These are phyloP conservation scores for Parazoanthus darwini DNA, from an alignment of 92 coral and sea anemone species.

Conservation along the genomic window DNA sequence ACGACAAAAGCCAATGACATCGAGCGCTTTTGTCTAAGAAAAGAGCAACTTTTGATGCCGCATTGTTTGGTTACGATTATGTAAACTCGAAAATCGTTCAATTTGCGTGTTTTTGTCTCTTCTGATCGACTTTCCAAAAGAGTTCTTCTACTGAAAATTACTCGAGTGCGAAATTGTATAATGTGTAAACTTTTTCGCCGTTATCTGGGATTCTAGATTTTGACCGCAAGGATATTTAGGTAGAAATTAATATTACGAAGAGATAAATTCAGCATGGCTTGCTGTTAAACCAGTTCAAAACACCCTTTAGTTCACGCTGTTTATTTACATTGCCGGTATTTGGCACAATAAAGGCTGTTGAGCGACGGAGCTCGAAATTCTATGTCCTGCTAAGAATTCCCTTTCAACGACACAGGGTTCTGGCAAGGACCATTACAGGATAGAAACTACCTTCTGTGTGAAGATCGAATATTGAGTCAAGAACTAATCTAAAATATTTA, in stretches of 20 bases:
- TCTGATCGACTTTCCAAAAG: conserved; percentile 26
- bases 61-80: conserved; percentile 85
- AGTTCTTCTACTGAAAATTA: conserved; percentile 9
- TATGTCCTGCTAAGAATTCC: conserved; percentile 24
- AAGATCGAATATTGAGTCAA: not conserved
- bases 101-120: conserved; percentile 79
- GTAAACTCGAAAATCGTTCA: conserved; percentile 94
- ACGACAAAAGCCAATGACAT: conserved; percentile 85
- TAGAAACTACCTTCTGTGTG: not conserved
- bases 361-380: conserved; percentile 39
- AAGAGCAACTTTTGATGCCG: conserved; percentile 77
- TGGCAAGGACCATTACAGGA: conserved; percentile 11
- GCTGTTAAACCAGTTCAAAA: conserved; percentile 85
- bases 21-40: conserved; percentile 81
- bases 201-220: not conserved
- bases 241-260: conserved; percentile 33
- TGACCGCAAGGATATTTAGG: conserved; percentile 33
- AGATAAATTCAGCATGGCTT: conserved; percentile 79
- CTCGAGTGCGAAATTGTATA: conserved; percentile 23
- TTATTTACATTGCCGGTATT: conserved; percentile 68
- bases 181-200: not conserved
- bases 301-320: conserved; percentile 79
- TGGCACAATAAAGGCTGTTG: conserved; percentile 62
- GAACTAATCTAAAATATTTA: not conserved
- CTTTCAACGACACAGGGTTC: conserved; percentile 38